Evolutionary conservation across 1,140 invertebrate species (phyloP), one percentile per base, ranked within the genome.

Genomic region (Adoxophyes honmai): DNA sequence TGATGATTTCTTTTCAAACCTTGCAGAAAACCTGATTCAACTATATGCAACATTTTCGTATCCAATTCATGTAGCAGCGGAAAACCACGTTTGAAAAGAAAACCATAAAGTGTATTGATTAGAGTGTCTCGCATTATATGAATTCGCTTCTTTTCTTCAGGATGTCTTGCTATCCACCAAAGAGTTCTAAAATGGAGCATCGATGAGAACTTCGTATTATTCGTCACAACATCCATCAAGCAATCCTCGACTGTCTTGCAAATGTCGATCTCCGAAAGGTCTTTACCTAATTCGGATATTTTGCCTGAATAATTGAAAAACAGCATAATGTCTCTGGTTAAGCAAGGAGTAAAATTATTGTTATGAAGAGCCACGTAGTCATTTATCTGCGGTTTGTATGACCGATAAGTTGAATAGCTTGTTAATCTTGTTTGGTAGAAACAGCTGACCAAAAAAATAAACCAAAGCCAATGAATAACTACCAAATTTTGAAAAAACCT

Each of bases 41-140:
- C 18, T 33, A 48, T 11, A 0, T n/a, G 42, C 18, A 18, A 48
- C 42, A 48, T 48, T 13, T 11, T 48, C 7, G 8, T 48, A 4
- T 33, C 10, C 11, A 48, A 48, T n/a, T 14, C 10, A 10, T 28
- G 18, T 1, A 48, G 42, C 0, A 48, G 42, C 18, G 42, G 42
- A 4, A 48, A 48, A 11, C 42, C 42, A 11, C 42, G 42, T 11
- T 48, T 48, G 28, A 48, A 33, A 48, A 48, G 28, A 11, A 48
- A 15, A 48, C 10, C 16, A 11, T 48, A 48, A 21, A 21, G 15
- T 11, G 42, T 48, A 21, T 48, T 48, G 7, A 21, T 21, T 4
- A 33, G 18, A 18, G 21, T n/a, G 3, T 6, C 21, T 0, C 11
- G 15, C 42, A 33, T 48, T 1, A 48, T 11, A 13, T 48, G 42